Percentiles rank a stretch among this genome's conserved stretches.
These are phyloP conservation scores for Amphiprion ocellaris DNA, from an alignment of 2,113 vertebrate species.

Conservation along the genomic window DNA sequence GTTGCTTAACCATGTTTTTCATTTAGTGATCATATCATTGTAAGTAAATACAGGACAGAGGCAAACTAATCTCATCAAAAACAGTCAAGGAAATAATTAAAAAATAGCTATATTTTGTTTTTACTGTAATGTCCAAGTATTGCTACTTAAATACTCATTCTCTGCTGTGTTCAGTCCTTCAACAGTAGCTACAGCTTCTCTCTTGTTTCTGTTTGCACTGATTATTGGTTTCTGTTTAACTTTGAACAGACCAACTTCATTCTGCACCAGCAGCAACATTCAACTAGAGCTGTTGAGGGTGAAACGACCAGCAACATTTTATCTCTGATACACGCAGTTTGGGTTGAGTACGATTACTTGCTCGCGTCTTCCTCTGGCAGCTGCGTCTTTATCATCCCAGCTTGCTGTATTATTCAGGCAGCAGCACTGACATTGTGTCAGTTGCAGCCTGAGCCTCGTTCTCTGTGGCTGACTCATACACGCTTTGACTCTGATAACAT, in stretches of 20 bases:
- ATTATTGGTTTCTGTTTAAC: not conserved
- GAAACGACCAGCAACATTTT: not conserved
- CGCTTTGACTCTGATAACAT: constrained; percentile 25
- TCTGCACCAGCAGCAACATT: not conserved
- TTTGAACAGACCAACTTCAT: not conserved
- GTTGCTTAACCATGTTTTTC: too few relatives aligned
- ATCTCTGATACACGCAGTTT: constrained; percentile 4
- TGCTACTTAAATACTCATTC: too few relatives aligned
- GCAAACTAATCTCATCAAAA: too few relatives aligned
- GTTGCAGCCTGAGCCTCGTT: constrained; percentile 29
- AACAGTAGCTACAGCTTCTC: not conserved
- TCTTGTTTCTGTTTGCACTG: not conserved
- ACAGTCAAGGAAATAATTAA: too few relatives aligned
- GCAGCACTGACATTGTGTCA: constrained; percentile 21
- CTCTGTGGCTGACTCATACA: constrained; percentile 50
- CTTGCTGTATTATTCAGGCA: not conserved
- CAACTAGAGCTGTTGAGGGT: not conserved
- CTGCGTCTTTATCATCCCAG: constrained; percentile 25
- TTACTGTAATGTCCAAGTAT: too few relatives aligned
- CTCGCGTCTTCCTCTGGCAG: constrained; percentile 36
- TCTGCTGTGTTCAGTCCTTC: not conserved
- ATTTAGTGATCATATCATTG: too few relatives aligned
- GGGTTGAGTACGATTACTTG: not conserved
- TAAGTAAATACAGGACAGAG: too few relatives aligned
- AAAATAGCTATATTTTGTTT: too few relatives aligned